Evolutionary conservation across 2,888 invertebrate genomes (phyloP), one percentile per base, ranked within the genome.

Genomic region (Chloromyia formosa): DNA sequence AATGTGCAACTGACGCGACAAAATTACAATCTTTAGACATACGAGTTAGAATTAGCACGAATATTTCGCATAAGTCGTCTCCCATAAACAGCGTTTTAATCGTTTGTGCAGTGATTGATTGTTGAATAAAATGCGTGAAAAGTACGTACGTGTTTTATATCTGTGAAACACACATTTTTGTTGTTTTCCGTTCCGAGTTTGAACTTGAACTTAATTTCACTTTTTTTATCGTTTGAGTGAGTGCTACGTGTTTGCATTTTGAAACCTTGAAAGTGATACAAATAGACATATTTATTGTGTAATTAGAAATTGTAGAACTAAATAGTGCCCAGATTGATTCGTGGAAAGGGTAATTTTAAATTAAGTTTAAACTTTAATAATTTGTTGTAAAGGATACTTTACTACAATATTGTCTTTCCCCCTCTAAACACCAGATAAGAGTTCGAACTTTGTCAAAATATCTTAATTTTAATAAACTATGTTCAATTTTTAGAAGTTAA

Each of bases 161-260:
- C 49, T 35, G 27, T 35, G 27, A 35, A 2, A 35, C 2, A 35
- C 7, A 35, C n/a, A 10, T 40, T 66, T 22, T 18, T 49, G 45
- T 45, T 23, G 20, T 45, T 56, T n/a, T 20, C 12, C 49, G 45
- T 22, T 10, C 22, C 14, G 66, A 22, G 45, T 45, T 49, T 49
- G 49, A 66, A 66, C 66, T 66, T 66, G 66, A 66, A 66, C 66
- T 66, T 66, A 49, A 66, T 66, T 66, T 49, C 18, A 49, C 27
- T 18, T 49, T 66, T n/a, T 20, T 40, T 66, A 49, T 66, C 49
- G 20, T 45, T 62, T 60, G 20, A 9, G 23, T 23, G 9, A 18
- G 62, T 53, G 53, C n/a, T 53, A 1, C 53, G 56, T 56, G 56
- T 56, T 56, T 56, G 56, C 56, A 18, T 20, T 56, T 20, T 56